phyloP scores from a whole-genome alignment of 2,113 vertebrate genomes.

The Podarcis muralis region DNA sequence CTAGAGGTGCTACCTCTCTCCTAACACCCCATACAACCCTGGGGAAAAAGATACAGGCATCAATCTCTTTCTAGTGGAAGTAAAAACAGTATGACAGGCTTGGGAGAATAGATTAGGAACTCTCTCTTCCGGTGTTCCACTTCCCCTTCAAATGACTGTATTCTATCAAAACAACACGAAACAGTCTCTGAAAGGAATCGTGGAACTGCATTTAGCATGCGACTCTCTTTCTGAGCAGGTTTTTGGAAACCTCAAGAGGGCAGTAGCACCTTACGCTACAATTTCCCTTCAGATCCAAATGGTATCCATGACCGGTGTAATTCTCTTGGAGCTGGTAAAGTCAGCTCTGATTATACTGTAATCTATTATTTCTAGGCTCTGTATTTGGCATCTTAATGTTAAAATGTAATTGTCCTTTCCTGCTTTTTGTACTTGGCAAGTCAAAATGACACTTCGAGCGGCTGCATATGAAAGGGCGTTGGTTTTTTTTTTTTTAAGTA shows the following conservation, averaged over 20 bases:
- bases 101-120: background rate
- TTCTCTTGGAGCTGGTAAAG: background rate
- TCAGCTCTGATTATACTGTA: background rate
- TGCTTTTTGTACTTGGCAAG: background rate
- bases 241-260: slow-evolving; percentile 32
- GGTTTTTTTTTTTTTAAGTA: background rate
- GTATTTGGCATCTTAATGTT: background rate
- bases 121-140: background rate
- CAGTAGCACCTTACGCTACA: slow-evolving; percentile 13
- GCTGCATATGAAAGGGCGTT: background rate
- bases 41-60: background rate
- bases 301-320: background rate
- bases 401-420: background rate
- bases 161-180: background rate
- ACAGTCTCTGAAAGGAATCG: background rate
- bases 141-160: background rate
- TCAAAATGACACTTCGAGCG: background rate
- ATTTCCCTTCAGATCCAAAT: fast-evolving
- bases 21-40: background rate
- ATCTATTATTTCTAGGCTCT: background rate
- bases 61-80: background rate
- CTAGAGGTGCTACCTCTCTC: background rate
- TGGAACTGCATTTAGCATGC: background rate
- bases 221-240: background rate
- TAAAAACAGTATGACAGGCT: background rate